phyloP scores from a whole-genome alignment of 2,797 vertebrate genomes.

The Mormyrus hasselquistii region DNA sequence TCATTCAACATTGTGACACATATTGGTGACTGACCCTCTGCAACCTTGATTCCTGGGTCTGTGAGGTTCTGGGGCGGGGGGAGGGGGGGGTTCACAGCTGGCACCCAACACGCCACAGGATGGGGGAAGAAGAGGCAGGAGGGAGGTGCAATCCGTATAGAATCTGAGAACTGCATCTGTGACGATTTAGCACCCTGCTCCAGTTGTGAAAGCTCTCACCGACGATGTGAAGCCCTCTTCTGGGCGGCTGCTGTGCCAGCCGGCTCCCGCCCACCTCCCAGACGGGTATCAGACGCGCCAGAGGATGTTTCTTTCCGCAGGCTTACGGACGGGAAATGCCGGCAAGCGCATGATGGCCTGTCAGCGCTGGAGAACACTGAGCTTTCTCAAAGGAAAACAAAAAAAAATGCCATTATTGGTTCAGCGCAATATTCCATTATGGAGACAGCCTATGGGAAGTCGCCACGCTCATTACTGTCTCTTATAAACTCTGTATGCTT shows the following conservation, averaged over 20 bases:
- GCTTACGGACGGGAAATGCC: conserved; percentile 25
- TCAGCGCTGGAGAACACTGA: conserved; percentile 46
- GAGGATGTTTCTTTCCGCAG: conserved; percentile 38
- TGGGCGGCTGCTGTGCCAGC: conserved; percentile 38
- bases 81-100: conserved; percentile 29
- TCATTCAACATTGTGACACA: conserved; percentile 57
- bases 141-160: not conserved
- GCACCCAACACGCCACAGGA: conserved; percentile 31
- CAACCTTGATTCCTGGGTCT: conserved; percentile 14
- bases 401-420: conserved; percentile 17
- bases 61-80: conserved; percentile 31
- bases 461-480: not conserved
- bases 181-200: conserved; percentile 31
- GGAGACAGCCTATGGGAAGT: not conserved
- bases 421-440: conserved; percentile 9
- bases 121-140: conserved; percentile 35
- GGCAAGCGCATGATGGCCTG: conserved; percentile 39
- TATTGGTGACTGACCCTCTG: conserved; percentile 47
- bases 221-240: conserved; percentile 43
- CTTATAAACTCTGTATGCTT: not conserved
- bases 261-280: conserved; percentile 29
- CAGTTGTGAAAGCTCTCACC: conserved; percentile 46
- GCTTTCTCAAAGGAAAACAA: conserved; percentile 27
- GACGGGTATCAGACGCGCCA: conserved; percentile 35
- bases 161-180: not conserved